Evolutionary conservation across 2,113 vertebrate species (phyloP).

Genomic region (Loxodonta africana): DNA sequence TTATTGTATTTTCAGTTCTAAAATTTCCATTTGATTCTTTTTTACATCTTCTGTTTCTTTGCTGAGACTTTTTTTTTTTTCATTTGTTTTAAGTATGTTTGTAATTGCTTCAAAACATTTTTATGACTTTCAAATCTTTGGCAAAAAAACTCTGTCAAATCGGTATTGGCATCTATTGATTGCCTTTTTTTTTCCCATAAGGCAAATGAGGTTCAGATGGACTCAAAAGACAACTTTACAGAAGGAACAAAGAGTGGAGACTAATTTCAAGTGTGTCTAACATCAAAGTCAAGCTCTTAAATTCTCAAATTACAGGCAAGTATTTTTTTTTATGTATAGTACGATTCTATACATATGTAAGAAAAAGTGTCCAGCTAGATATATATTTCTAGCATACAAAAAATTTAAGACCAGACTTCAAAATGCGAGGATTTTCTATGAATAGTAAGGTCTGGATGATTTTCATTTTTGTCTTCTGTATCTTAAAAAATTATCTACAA

Average conservation of each 20-base stretch:
- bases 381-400: constrained; percentile 16
- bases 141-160: not conserved
- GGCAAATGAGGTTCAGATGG: not conserved
- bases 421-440: constrained; percentile 54
- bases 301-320: not conserved
- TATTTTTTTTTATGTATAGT: not conserved
- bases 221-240: not conserved
- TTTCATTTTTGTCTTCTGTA: constrained; percentile 21
- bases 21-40: not conserved
- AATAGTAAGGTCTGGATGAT: not conserved
- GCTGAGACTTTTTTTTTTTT: not conserved
- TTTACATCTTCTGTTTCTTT: constrained; percentile 53
- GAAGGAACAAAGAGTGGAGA: not conserved
- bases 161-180: constrained; percentile 10
- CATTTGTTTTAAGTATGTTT: constrained; percentile 36
- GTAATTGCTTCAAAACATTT: constrained; percentile 47
- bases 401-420: constrained; percentile 22
- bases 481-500: constrained; percentile 19
- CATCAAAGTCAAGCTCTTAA: constrained; percentile 25
- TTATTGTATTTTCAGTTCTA: not conserved
- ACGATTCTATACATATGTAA: not conserved
- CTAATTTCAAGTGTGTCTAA: not conserved
- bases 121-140: constrained; percentile 58
- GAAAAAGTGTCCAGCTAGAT: constrained; percentile 16
- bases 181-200: not conserved